These are phyloP conservation scores for Augiades crinisus DNA, from an alignment of 2,888 invertebrate species.

Conservation along the genomic window DNA sequence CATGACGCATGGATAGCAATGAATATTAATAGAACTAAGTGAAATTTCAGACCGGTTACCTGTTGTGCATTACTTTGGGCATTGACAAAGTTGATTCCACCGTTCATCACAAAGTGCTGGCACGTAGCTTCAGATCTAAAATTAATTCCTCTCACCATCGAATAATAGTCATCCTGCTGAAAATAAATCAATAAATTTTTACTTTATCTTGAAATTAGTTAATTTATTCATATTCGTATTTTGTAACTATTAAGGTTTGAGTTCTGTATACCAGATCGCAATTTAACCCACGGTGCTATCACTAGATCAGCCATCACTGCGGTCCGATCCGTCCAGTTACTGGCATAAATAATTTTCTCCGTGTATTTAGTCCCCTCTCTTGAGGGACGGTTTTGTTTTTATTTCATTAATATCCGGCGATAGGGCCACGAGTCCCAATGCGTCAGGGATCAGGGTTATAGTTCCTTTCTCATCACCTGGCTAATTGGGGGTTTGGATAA, in stretches of 20 bases:
- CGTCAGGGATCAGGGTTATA: not conserved
- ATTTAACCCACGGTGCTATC: too few species aligned
- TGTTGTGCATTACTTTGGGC: slow-evolving; percentile 57
- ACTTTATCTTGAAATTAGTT: too few species aligned
- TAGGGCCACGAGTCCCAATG: slow-evolving; percentile 1
- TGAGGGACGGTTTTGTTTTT: slow-evolving; percentile 10
- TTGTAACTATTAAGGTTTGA: too few species aligned
- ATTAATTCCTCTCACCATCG: slow-evolving; percentile 73
- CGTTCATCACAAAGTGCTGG: slow-evolving; percentile 73
- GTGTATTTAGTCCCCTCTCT: slow-evolving; percentile 3
- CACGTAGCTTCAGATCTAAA: slow-evolving; percentile 65
- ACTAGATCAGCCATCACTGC: too few species aligned
- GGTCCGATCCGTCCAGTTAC: too few species aligned
- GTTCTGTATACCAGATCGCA: too few species aligned
- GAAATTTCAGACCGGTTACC: slow-evolving; percentile 39
- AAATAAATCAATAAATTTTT: too few species aligned
- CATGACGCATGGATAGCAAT: not conserved
- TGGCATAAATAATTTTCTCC: too few species aligned
- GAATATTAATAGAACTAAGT: slow-evolving; percentile 1
- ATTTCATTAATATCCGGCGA: slow-evolving; percentile 13
- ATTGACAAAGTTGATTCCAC: slow-evolving; percentile 63
- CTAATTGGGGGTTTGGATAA: too few species aligned
- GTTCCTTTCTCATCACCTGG: slow-evolving; percentile 15
- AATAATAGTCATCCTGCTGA: slow-evolving; percentile 75
- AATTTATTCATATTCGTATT: too few species aligned